These are phyloP conservation scores for Trogon melanurus DNA, from an alignment of 2,113 vertebrate genomes.

Conservation along the genomic window DNA sequence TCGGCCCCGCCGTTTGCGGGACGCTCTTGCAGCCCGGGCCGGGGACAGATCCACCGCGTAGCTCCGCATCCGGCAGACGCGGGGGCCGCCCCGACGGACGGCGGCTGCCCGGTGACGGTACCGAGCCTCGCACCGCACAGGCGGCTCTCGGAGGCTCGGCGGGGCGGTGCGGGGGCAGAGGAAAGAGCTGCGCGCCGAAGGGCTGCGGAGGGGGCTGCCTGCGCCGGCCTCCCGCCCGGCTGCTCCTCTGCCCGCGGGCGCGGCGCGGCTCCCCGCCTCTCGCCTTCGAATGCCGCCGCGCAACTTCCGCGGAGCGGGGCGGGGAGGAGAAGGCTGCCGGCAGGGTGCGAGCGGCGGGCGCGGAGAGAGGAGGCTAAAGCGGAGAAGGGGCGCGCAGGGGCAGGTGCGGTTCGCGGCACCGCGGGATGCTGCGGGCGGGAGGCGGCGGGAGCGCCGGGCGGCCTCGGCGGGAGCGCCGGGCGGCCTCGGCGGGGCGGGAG, in stretches of 20 bases:
- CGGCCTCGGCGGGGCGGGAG: neutral
- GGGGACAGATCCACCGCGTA: neutral
- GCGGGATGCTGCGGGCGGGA: neutral
- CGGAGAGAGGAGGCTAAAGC: neutral
- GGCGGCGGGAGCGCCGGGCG: neutral
- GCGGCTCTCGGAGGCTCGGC: neutral
- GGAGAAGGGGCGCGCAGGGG: neutral
- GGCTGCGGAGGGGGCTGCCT: neutral
- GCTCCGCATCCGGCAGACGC: neutral
- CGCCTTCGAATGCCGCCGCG: neutral
- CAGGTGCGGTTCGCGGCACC: neutral
- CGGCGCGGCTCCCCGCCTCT: neutral
- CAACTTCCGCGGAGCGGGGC: neutral
- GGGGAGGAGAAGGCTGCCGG: neutral
- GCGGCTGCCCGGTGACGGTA: neutral
- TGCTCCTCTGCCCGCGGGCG: neutral
- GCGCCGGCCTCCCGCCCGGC: no score
- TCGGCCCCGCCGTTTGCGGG: neutral
- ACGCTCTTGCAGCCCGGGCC: neutral
- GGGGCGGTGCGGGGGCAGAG: neutral
- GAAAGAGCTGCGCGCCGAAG: neutral
- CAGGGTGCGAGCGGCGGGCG: neutral
- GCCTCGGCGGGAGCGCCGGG: neutral
- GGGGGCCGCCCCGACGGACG: neutral
- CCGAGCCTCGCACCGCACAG: neutral